Evolutionary conservation across 1,140 invertebrate genomes (phyloP).

Genomic region (Holotrichia oblita): DNA sequence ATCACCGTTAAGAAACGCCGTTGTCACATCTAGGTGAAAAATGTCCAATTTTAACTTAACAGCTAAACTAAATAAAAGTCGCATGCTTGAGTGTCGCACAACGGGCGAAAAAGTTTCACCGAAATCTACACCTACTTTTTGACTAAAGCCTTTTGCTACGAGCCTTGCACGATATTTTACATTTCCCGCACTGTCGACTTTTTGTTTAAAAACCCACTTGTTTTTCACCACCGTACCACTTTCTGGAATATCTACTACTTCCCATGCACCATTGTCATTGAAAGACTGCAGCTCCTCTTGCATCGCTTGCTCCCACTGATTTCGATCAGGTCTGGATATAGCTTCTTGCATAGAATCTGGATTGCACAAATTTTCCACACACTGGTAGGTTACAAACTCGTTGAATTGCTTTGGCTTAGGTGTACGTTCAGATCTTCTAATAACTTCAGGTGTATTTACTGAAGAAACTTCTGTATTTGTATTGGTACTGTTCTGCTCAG

Average conservation of each 20-base stretch:
- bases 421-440: slow-evolving; percentile 44
- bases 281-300: slow-evolving; percentile 14
- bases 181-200: slow-evolving; percentile 52
- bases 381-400: slow-evolving; percentile 46
- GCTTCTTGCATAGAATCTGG: slow-evolving; percentile 28
- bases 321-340: slow-evolving; percentile 4
- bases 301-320: slow-evolving; percentile 25
- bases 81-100: slow-evolving; percentile 55
- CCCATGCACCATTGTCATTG: slow-evolving; percentile 27
- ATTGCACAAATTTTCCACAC: neutral
- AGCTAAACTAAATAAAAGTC: slow-evolving; percentile 58
- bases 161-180: slow-evolving; percentile 60
- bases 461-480: no score
- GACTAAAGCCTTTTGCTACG: slow-evolving; percentile 62
- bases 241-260: neutral
- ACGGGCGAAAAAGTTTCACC: slow-evolving; percentile 58
- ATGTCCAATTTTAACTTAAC: slow-evolving; percentile 53
- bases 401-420: slow-evolving; percentile 46
- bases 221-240: slow-evolving; percentile 50
- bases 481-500: no score
- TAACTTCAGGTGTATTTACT: neutral
- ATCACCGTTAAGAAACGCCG: slow-evolving; percentile 61
- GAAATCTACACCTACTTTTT: slow-evolving; percentile 57
- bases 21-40: slow-evolving; percentile 48
- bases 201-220: slow-evolving; percentile 61